A percentile compares a stretch with the other conserved stretches of the same genome.
Conservation (phyloP, 2,797 vertebrate genomes). For the Okamejei kenojei region DNA sequence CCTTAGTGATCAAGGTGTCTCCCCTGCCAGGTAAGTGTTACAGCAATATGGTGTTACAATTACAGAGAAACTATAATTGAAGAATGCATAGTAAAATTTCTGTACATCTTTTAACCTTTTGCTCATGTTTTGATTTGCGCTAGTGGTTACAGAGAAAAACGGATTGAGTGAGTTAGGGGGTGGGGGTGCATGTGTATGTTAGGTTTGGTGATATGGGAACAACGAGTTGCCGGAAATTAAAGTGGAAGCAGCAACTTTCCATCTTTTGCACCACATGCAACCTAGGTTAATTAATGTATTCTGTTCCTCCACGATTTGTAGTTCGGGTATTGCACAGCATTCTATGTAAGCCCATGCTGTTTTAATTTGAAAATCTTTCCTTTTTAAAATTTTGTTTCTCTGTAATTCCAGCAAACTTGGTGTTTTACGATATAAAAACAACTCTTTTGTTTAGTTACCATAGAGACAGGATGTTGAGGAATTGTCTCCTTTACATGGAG, state of each 20-base stretch:
- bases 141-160: not conserved
- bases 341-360: too few species aligned
- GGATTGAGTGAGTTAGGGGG: not conserved
- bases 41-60: too few species aligned
- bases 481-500: conserved; percentile 17
- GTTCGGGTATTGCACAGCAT: not conserved
- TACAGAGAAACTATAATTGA: too few species aligned
- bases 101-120: not conserved
- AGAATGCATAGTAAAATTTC: too few species aligned
- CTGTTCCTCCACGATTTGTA: not conserved
- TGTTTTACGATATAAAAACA: not conserved
- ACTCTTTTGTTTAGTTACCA: conserved; percentile 29
- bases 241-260: not conserved
- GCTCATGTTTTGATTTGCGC: not conserved
- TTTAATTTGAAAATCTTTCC: not conserved
- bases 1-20: too few species aligned
- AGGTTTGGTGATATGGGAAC: not conserved
- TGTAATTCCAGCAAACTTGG: not conserved
- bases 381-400: not conserved
- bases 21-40: too few species aligned
- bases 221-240: not conserved
- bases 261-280: not conserved
- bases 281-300: not conserved
- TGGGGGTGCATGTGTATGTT: not conserved
- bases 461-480: conserved; percentile 36